Evolutionary conservation across 2,113 vertebrate species (phyloP).

Genomic region (Pedionomus torquatus): DNA sequence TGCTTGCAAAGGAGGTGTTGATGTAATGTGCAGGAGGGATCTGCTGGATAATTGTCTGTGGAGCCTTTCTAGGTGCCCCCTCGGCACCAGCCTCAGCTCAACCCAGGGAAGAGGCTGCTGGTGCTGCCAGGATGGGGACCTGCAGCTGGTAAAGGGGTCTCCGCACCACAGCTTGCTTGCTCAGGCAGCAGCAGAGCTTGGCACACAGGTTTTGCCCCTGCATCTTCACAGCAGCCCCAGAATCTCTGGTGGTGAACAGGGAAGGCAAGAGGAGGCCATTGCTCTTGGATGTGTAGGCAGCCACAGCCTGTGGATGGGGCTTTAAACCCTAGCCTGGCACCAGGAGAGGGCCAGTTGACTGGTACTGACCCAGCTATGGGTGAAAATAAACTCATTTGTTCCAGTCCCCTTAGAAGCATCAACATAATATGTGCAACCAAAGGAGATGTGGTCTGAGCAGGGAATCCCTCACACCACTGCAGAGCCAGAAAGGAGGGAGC

Average conservation of each 20-base stretch:
- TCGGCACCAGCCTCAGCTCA: background rate
- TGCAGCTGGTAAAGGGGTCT: background rate
- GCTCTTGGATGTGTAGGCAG: background rate
- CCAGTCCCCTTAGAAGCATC: background rate
- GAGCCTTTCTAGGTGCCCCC: background rate
- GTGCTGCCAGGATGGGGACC: background rate
- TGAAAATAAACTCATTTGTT: background rate
- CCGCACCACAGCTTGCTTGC: background rate
- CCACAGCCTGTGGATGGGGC: background rate
- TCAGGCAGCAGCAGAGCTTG: background rate
- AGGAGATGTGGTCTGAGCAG: background rate
- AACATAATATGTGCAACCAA: background rate
- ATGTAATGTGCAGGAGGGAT: background rate
- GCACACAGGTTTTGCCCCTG: background rate
- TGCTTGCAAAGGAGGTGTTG: background rate
- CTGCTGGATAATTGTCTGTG: background rate
- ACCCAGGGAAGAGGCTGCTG: background rate
- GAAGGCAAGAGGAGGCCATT: background rate
- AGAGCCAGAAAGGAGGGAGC: background rate
- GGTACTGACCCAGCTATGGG: background rate
- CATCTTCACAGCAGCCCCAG: background rate
- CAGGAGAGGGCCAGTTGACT: background rate
- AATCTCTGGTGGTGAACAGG: background rate
- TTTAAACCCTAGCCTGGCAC: background rate
- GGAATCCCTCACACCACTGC: rapidly evolving